These are phyloP conservation scores for Cremastobaeus sp. DNA, from an alignment of 2,888 invertebrate genomes.

Conservation along the genomic window DNA sequence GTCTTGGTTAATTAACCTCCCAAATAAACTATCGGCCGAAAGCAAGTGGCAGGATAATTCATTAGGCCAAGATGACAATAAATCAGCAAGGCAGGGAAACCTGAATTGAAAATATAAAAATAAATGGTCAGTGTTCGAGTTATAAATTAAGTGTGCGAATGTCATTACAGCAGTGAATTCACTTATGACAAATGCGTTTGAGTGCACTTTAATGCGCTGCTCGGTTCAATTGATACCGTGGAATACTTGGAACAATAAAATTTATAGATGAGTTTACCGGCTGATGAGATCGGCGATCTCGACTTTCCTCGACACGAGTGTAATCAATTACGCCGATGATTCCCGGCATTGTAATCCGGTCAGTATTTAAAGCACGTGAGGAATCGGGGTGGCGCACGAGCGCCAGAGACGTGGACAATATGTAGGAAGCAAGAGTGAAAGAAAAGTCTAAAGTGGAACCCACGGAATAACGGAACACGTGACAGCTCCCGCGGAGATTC, in stretches of 20 bases:
- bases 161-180: background rate
- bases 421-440: slow-evolving; percentile 58
- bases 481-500: slow-evolving; percentile 64
- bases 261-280: no score
- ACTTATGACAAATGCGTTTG: slow-evolving; percentile 2
- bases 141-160: no score
- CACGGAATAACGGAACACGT: slow-evolving; percentile 63
- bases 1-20: background rate
- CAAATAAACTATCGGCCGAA: background rate
- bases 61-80: background rate
- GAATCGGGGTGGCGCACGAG: slow-evolving; percentile 17
- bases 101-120: background rate
- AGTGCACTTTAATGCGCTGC: background rate
- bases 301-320: no score
- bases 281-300: no score
- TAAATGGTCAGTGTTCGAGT: no score
- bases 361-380: slow-evolving; percentile 27
- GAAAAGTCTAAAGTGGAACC: slow-evolving; percentile 60
- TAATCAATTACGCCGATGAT: slow-evolving; percentile 16
- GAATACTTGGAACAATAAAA: no score
- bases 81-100: background rate
- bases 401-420: slow-evolving; percentile 48
- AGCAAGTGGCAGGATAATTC: background rate
- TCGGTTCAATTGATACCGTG: background rate
- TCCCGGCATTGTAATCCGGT: slow-evolving; percentile 25